Base-by-base conservation (phyloP, 2,888 invertebrate species). In the Agrilus mali region DNA sequence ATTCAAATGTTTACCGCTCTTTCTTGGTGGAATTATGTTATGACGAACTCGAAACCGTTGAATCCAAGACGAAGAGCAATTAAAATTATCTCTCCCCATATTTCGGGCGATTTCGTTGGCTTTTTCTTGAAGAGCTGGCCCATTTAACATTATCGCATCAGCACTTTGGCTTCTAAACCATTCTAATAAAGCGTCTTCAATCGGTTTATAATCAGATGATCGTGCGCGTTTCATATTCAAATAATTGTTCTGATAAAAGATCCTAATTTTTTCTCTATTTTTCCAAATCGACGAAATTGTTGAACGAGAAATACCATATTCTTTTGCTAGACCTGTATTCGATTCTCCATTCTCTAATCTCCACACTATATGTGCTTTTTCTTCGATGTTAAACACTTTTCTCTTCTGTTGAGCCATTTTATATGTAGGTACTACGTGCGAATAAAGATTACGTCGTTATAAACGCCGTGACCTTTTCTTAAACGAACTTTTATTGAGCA, bases 71-170 rank as follows among this genome's bases (percentile, higher is more conserved):
- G 43, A 20, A 8, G 49, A 50, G 36, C 51, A 53, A 44, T 45
- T 47, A 35, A 50, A 53, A 40, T 53, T 27, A 27, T 8, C 36
- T 16, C 44, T 47, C 12, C 42, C 42, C 3, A 53, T 44, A 20
- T 33, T 32, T 32, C 38, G 7, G 22, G 50, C 52, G 38, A 51
- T 47, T 41, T 15, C 35, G 43, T 52, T 51, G 10, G 51, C 52
- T 38, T 51, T 50, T 48, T 52, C 45, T 41, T 51, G 49, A 20
- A 52, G 43, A 46, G 48, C 40, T 43, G 49, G 52, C 7, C 49
- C 52, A 36, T 40, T 52, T 20, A 52, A 22, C 20, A 47, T 44
- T 45, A 48, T 46, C 42, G 42, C 47, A 20, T 42, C 39, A 16
- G 45, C 45, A 38, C 45, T 42, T 38, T 33, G 37, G 35, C 13